phyloP scores from a whole-genome alignment of 2,888 invertebrate species.

The Spisula solida region DNA sequence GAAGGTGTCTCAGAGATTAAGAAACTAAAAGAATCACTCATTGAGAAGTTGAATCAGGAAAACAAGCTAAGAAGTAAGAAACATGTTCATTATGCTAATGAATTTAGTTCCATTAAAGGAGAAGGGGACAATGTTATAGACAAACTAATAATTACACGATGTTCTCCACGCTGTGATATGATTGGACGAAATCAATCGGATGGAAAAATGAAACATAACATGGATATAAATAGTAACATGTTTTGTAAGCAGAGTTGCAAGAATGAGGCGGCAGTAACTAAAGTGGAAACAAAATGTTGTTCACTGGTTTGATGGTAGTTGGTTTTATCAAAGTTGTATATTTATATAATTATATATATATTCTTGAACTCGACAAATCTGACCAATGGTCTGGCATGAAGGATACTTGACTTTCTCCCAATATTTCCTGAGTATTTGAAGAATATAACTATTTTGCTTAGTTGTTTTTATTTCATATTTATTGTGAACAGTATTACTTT shows the following conservation, averaged over 20 bases:
- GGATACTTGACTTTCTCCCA: constrained; percentile 17
- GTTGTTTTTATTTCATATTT: background rate
- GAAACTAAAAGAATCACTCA: constrained; percentile 53
- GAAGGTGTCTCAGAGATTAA: constrained; percentile 41
- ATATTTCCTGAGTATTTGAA: background rate
- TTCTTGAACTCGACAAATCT: background rate
- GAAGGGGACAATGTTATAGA: constrained; percentile 72
- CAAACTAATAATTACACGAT: constrained; percentile 67
- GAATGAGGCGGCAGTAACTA: constrained; percentile 61
- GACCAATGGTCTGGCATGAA: constrained; percentile 19
- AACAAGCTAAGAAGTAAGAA: constrained; percentile 44
- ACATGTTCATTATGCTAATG: constrained; percentile 39
- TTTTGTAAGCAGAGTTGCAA: constrained; percentile 73
- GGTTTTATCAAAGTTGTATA: constrained; percentile 17
- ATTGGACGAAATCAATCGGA: constrained; percentile 53
- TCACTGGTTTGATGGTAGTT: constrained; percentile 77
- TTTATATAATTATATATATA: background rate
- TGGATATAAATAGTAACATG: constrained; percentile 81
- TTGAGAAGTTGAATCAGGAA: constrained; percentile 60
- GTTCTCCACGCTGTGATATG: constrained; percentile 72
- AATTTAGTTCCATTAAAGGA: constrained; percentile 66
- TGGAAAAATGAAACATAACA: constrained; percentile 63
- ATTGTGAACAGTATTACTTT: background rate
- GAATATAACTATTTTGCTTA: background rate
- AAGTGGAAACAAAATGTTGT: constrained; percentile 83